Conservation (phyloP, 2,888 invertebrate species). For the Lagria hirta region DNA sequence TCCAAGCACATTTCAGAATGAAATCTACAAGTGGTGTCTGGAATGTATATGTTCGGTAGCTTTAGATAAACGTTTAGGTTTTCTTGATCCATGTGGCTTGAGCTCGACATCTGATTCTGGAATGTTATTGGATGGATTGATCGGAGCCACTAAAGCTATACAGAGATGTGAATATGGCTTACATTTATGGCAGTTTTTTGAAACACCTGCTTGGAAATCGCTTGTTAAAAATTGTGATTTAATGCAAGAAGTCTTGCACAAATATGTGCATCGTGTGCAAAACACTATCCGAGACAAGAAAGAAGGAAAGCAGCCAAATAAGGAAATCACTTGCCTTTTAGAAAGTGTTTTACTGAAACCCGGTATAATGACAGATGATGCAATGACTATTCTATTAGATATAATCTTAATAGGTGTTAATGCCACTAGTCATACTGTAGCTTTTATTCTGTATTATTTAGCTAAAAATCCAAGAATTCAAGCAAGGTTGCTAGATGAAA, state of each 20-base stretch:
- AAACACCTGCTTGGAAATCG: slow-evolving; percentile 62
- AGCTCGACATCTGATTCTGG: slow-evolving; percentile 60
- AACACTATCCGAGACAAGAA: slow-evolving; percentile 45
- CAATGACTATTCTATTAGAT: slow-evolving; percentile 65
- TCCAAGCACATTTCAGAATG: slow-evolving; percentile 58
- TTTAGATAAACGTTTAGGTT: slow-evolving; percentile 65
- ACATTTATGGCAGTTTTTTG: slow-evolving; percentile 65
- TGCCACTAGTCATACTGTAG: slow-evolving; percentile 62
- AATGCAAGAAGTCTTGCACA: slow-evolving; percentile 64
- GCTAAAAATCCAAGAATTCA: slow-evolving; percentile 67
- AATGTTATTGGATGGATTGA: slow-evolving; percentile 61
- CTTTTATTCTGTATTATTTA: slow-evolving; percentile 67
- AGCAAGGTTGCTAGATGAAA: slow-evolving; percentile 63
- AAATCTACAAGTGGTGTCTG: slow-evolving; percentile 68
- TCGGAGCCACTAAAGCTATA: slow-evolving; percentile 61
- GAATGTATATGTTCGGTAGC: slow-evolving; percentile 63
- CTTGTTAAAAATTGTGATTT: slow-evolving; percentile 63
- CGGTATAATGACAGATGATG: slow-evolving; percentile 61
- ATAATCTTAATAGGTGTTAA: slow-evolving; percentile 68
- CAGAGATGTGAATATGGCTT: slow-evolving; percentile 60
- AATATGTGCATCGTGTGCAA: slow-evolving; percentile 58
- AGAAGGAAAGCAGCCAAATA: slow-evolving; percentile 20
- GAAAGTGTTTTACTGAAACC: slow-evolving; percentile 60
- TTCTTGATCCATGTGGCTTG: slow-evolving; percentile 57
- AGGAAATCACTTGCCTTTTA: slow-evolving; percentile 52